Conservation (phyloP, 1,140 invertebrate genomes). For the Maconellicoccus hirsutus region DNA sequence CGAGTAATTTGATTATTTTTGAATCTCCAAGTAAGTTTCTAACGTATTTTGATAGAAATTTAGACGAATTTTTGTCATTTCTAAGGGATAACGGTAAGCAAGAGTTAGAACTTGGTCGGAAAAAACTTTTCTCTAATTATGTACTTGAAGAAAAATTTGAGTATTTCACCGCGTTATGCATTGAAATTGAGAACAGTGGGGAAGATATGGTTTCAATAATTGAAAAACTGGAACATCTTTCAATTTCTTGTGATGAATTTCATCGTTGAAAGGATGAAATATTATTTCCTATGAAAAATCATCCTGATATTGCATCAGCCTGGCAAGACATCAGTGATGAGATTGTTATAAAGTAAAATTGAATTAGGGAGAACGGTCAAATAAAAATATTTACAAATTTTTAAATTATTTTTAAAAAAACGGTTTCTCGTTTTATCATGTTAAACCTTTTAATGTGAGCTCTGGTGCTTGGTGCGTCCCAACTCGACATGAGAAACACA, state of each 20-base stretch:
- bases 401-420: background rate
- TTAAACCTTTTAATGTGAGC: conserved; percentile 14
- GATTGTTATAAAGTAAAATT: background rate
- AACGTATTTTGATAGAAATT: too few relatives aligned
- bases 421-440: background rate
- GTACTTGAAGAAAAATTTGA: conserved; percentile 6
- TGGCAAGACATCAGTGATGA: conserved; percentile 7
- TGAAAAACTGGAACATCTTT: too few relatives aligned
- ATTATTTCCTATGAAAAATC: conserved; percentile 11
- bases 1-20: too few relatives aligned
- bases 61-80: too few relatives aligned
- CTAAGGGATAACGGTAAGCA: too few relatives aligned
- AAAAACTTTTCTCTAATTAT: too few relatives aligned
- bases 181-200: too few relatives aligned
- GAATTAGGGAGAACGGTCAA: background rate
- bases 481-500: background rate
- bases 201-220: too few relatives aligned
- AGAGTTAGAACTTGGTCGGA: too few relatives aligned
- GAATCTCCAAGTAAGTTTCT: too few relatives aligned
- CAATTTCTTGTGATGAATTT: background rate
- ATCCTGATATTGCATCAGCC: conserved; percentile 14
- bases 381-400: background rate
- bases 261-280: conserved; percentile 14
- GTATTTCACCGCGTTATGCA: conserved; percentile 1
- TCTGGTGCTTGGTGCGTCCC: conserved; percentile 12